These are phyloP conservation scores for Vulpes ferrilata DNA, from an alignment of 2,113 vertebrate species.

Conservation along the genomic window DNA sequence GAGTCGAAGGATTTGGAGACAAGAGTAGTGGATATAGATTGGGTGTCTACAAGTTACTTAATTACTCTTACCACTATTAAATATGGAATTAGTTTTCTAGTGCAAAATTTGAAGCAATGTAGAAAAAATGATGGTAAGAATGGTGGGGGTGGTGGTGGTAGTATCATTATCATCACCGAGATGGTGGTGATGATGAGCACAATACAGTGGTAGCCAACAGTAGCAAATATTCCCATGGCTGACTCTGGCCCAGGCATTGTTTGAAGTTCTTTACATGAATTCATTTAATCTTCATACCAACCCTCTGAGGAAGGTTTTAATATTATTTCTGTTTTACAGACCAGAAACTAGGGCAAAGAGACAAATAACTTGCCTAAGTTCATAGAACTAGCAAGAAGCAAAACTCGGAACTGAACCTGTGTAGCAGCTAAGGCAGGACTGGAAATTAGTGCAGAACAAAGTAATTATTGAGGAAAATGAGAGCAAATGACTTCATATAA, in stretches of 20 bases:
- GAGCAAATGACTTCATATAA: neutral
- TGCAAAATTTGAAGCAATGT: neutral
- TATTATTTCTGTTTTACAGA: neutral
- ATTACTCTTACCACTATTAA: neutral
- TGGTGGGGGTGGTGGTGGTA: neutral
- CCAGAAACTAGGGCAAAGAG: constrained; percentile 22
- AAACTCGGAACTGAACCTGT: neutral
- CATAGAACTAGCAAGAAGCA: neutral
- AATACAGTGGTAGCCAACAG: neutral
- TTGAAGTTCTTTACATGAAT: neutral
- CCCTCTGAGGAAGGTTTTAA: neutral
- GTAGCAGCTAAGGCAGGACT: neutral
- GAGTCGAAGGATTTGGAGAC: neutral
- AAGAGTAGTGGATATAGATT: neutral
- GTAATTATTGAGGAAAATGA: neutral
- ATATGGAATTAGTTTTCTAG: neutral
- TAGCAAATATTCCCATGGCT: neutral
- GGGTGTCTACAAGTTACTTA: neutral
- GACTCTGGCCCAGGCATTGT: neutral
- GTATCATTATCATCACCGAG: neutral
- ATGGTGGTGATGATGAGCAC: neutral
- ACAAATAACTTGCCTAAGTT: neutral
- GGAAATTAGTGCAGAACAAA: neutral
- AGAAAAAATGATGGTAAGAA: neutral
- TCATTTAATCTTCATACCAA: neutral